Base-by-base conservation (phyloP, 64 coral and sea anemone genomes). In the Porites australiensis region DNA sequence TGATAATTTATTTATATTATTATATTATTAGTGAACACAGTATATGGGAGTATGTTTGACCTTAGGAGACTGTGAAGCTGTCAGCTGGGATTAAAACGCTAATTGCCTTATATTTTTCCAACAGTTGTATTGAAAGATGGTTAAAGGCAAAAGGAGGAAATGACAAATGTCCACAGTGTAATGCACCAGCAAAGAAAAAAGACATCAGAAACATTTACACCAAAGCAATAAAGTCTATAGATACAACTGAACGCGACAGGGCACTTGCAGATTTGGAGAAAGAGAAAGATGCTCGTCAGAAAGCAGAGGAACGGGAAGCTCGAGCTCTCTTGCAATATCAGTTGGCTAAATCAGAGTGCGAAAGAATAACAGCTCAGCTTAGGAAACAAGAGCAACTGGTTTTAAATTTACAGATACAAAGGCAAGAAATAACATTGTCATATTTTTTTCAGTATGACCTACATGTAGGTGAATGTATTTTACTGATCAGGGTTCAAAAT, bases 131-230 rank as follows among this genome's bases (percentile, higher is more conserved):
- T 76, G 96, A 98, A 77, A 82, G 96, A 77, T 98, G 96, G 96
- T 80, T 98, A 46, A 94, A 95, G 58, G 76, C 75, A 13, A 93
- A 93, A 79, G 77, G 86, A 47, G 89, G 79, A 58, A 92, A 92
- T 75, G 93, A 98, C 37, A 98, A 98, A 74, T 98, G 96, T 20
- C 96, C 96, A 58, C 96, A 98, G 22, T 98, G 96, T 46, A 98
- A 98, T 98, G 93, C 96, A 86, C 89, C 96, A 86, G 96, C 96
- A 53, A 92, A 21, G 62, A 90, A 69, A 48, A 94, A 81, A 79
- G 84, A 98, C 58, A 98, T 98, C 3, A 77, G 96, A 53, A 98
- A 98, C 43, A 98, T 98, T 15, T 98, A 98, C 88, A 94, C 96
- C 2, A 98, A 98, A 86, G 93, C 96, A 79, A 73, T 98, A 4